Evolutionary conservation across 1,140 invertebrate species (phyloP), one percentile per base, ranked within the genome.

Genomic region (Rhagoletis zephyria): DNA sequence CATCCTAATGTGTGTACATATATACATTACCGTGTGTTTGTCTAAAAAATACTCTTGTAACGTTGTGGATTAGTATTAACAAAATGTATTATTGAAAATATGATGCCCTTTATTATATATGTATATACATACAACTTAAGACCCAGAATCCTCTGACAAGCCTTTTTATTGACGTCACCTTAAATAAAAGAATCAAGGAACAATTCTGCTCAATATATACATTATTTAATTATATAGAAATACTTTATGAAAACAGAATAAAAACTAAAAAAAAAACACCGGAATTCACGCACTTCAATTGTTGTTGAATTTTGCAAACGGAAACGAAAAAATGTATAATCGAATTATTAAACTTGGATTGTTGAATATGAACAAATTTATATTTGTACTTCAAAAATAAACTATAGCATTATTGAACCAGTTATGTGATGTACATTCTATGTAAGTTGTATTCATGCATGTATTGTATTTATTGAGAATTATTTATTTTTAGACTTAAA

Each of bases 291-390:
- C 74, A 81, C 74, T 81, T 74, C 30, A 48, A 81, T 81, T 81
- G 48, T 81, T 81, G 48, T 56, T 81, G 74, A 81, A 81, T 81
- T 81, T 81, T 59, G 74, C 67, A 81, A 81, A 81, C 74, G 48
- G 45, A 81, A 56, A 81, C 48, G 48, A 81, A 74, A 16, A 74
- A 30, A 40, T 42, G 42, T n/a, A 77, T 48, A 48, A 81, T 30
- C 45, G 45, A 56, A 56, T 19, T 81, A 81, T 81, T 81, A 16
- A 56, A 56, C 19, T 81, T 81, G 19, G 6, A 81, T 81, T 81
- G 74, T 81, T 81, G 30, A 81, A 81, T 16, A 81, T 81, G 5
- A 56, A 56, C n/a, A 59, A 51, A 81, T 81, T 56, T 59, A 56
- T 81, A 81, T 81, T 81, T 81, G 16, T 30, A 81, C 74, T 81